Evolutionary conservation across 2,797 vertebrate species (phyloP).

Genomic region (Lacerta agilis): DNA sequence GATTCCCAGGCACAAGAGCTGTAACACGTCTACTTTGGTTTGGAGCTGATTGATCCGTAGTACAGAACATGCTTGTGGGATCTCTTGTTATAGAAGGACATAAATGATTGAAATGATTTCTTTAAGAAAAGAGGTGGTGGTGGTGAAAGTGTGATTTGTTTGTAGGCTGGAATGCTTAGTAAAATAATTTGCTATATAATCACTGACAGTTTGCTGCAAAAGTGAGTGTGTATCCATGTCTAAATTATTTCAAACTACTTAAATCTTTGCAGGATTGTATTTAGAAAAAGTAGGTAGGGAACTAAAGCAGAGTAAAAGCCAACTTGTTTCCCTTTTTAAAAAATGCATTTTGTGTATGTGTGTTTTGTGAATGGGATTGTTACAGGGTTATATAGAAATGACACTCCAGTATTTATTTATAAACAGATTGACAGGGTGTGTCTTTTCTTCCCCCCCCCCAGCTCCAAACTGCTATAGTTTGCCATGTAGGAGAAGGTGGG

Average conservation of each 20-base stretch:
- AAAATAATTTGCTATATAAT: constrained; percentile 61
- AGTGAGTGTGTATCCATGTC: constrained; percentile 11
- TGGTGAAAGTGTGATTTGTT: constrained; percentile 73
- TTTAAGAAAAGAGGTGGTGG: constrained; percentile 55
- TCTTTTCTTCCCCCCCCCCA: constrained; percentile 54
- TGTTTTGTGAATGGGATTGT: constrained; percentile 37
- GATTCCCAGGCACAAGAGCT: constrained; percentile 86
- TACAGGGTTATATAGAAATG: constrained; percentile 58
- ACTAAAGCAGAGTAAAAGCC: constrained; percentile 35
- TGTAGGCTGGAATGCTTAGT: constrained; percentile 65
- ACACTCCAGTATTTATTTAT: constrained; percentile 59
- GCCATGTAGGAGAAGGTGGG: constrained; percentile 71
- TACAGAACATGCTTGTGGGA: constrained; percentile 80
- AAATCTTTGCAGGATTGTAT: constrained; percentile 51
- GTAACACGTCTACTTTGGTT: constrained; percentile 85
- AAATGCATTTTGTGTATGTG: background rate
- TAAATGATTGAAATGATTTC: constrained; percentile 84
- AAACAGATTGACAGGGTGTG: constrained; percentile 70
- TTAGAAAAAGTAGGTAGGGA: constrained; percentile 48
- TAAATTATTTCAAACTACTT: constrained; percentile 56
- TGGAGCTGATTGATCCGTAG: constrained; percentile 90
- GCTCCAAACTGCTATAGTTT: constrained; percentile 66
- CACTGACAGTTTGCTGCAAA: constrained; percentile 55
- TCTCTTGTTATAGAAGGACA: constrained; percentile 75
- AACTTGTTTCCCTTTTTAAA: constrained; percentile 50